A percentile compares a stretch with the other conserved stretches of the same genome.
These are phyloP conservation scores for Penaeus vannamei DNA, from an alignment of 1,140 invertebrate genomes.

Conservation along the genomic window DNA sequence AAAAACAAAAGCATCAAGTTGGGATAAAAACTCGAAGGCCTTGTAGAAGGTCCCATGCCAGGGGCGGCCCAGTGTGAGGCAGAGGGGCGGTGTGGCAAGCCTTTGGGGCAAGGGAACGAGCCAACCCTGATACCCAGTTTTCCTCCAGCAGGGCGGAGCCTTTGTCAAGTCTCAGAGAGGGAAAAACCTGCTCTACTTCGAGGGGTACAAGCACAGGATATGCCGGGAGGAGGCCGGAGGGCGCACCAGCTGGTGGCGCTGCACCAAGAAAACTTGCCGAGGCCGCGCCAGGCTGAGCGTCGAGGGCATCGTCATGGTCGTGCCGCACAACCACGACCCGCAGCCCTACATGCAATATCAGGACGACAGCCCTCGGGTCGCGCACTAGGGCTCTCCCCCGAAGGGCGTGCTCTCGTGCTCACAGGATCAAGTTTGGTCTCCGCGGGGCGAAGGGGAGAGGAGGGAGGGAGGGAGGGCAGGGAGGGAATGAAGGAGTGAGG, in stretches of 20 bases:
- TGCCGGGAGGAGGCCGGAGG: slow-evolving; percentile 53
- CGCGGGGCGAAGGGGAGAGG: too few relatives aligned
- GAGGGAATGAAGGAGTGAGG: too few relatives aligned
- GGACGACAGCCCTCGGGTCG: too few relatives aligned
- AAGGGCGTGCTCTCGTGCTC: too few relatives aligned
- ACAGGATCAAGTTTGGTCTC: too few relatives aligned
- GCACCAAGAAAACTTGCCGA: slow-evolving; percentile 63
- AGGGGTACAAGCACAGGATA: slow-evolving; percentile 63
- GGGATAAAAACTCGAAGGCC: too few relatives aligned
- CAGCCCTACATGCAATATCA: slow-evolving; percentile 2
- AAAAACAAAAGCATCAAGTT: too few relatives aligned
- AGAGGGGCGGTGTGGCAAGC: neutral
- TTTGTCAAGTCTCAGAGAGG: slow-evolving; percentile 65
- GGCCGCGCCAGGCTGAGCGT: slow-evolving; percentile 57
- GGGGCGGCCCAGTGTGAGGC: too few relatives aligned
- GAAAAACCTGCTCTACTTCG: slow-evolving; percentile 61
- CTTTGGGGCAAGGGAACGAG: neutral
- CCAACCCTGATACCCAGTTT: slow-evolving; percentile 59
- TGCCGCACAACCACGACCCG: slow-evolving; percentile 54
- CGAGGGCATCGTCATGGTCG: slow-evolving; percentile 54
- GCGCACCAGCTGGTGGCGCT: slow-evolving; percentile 59
- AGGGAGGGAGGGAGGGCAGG: too few relatives aligned
- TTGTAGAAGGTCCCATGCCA: too few relatives aligned
- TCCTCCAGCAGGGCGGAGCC: slow-evolving; percentile 62
- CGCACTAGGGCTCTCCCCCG: too few relatives aligned